Conservation (phyloP, 2,797 vertebrate species). For the Galaxias olidus region DNA sequence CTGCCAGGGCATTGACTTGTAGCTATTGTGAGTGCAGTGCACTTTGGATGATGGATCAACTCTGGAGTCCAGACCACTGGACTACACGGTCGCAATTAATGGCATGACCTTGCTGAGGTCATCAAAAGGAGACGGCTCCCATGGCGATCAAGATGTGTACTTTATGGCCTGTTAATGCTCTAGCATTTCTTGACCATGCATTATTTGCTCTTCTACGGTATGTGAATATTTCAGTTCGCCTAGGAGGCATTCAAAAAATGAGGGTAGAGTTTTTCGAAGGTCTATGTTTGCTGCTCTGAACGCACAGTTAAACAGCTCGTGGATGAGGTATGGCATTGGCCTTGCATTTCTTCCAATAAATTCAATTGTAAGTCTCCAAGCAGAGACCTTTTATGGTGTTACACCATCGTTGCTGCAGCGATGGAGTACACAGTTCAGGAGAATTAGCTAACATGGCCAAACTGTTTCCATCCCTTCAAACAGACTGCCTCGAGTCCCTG, state of each 20-base stretch:
- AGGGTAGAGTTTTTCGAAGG: no score
- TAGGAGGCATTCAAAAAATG: no score
- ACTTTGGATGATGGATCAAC: background rate
- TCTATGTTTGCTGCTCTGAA: no score
- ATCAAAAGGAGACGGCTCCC: conserved; percentile 23
- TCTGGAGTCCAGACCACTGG: background rate
- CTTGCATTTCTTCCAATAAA: conserved; percentile 34
- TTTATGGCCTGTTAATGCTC: no score
- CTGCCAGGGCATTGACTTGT: background rate
- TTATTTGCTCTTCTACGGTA: no score
- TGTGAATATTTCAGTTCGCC: no score
- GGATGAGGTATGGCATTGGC: conserved; percentile 9
- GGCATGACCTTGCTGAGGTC: conserved; percentile 20
- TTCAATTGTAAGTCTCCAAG: conserved; percentile 22
- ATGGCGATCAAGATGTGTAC: no score
- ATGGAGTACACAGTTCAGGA: conserved; percentile 42
- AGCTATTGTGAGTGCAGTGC: background rate
- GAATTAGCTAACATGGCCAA: conserved; percentile 52
- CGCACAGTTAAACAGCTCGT: no score
- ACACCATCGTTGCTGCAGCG: conserved; percentile 37
- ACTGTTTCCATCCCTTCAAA: conserved; percentile 60
- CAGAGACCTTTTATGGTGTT: conserved; percentile 23
- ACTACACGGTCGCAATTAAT: background rate
- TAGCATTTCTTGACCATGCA: no score
- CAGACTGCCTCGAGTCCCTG: conserved; percentile 41